Conservation (phyloP, 2,888 invertebrate genomes). For the Artemia sinica region DNA sequence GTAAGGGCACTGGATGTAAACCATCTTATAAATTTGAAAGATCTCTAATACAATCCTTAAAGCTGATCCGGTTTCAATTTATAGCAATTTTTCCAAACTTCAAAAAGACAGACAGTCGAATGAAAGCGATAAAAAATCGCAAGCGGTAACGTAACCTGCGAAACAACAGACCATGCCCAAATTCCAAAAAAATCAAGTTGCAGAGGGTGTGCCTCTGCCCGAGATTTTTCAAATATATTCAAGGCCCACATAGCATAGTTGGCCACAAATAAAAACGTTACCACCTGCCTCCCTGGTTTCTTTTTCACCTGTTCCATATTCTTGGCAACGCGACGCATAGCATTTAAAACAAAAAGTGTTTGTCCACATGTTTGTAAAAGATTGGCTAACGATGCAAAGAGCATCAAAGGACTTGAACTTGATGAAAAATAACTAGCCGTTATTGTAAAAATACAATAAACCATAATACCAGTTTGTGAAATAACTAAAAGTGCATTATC, state of each 20-base stretch:
- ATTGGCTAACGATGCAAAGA: not conserved
- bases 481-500: slow-evolving; percentile 33
- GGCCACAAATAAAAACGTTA: slow-evolving; percentile 45
- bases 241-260: slow-evolving; percentile 87
- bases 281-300: slow-evolving; percentile 81
- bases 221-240: slow-evolving; percentile 72
- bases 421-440: not conserved
- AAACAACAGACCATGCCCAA: slow-evolving; percentile 90
- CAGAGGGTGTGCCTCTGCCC: slow-evolving; percentile 76
- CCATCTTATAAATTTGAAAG: too few relatives aligned
- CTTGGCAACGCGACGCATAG: slow-evolving; percentile 62
- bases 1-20: too few relatives aligned
- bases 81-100: slow-evolving; percentile 89
- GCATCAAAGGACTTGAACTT: not conserved
- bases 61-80: slow-evolving; percentile 57
- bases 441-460: slow-evolving; percentile 28
- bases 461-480: slow-evolving; percentile 34
- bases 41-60: not conserved
- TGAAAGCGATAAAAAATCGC: slow-evolving; percentile 88
- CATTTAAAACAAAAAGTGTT: slow-evolving; percentile 38
- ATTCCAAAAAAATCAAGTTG: slow-evolving; percentile 77
- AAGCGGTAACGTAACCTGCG: slow-evolving; percentile 79
- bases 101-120: slow-evolving; percentile 82
- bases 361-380: slow-evolving; percentile 1
- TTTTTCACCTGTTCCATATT: slow-evolving; percentile 61